Evolutionary conservation across 2,113 vertebrate species (phyloP).

Genomic region (Dipodomys stephensi): DNA sequence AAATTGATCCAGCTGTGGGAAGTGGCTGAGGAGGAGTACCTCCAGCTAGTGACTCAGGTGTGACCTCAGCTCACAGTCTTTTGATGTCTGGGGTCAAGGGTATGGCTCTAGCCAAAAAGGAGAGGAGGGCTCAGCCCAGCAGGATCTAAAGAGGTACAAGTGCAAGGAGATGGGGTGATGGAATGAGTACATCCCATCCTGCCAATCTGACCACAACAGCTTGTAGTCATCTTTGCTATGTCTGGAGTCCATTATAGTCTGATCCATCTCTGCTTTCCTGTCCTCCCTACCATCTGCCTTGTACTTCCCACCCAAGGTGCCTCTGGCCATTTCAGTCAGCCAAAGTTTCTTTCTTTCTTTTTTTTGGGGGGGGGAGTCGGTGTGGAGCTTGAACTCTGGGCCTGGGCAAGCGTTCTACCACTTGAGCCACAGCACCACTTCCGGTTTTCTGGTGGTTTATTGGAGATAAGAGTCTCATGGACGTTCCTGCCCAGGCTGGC

Average conservation of each 20-base stretch:
- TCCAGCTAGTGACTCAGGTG: constrained; percentile 45
- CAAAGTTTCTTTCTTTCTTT: too few relatives aligned
- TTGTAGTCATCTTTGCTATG: too few relatives aligned
- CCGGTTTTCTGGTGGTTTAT: too few relatives aligned
- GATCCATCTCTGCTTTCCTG: background rate
- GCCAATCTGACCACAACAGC: background rate
- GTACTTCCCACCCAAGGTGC: background rate
- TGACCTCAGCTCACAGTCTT: constrained; percentile 56
- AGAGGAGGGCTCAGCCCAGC: background rate
- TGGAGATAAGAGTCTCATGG: too few relatives aligned
- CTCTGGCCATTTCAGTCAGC: background rate
- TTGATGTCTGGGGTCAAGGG: constrained; percentile 37
- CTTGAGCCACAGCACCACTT: too few relatives aligned
- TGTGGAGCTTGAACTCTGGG: too few relatives aligned
- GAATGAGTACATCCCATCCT: too few relatives aligned
- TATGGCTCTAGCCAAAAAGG: constrained; percentile 29
- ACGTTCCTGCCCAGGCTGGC: too few relatives aligned
- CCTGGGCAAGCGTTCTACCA: too few relatives aligned
- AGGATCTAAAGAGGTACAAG: background rate
- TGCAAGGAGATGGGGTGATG: background rate
- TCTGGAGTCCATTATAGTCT: background rate
- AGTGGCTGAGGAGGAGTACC: background rate
- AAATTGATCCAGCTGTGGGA: constrained; percentile 65
- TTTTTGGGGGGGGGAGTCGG: too few relatives aligned
- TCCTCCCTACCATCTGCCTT: background rate